Evolutionary conservation across 2,113 vertebrate genomes (phyloP).

Genomic region (Edolisoma coerulescens): DNA sequence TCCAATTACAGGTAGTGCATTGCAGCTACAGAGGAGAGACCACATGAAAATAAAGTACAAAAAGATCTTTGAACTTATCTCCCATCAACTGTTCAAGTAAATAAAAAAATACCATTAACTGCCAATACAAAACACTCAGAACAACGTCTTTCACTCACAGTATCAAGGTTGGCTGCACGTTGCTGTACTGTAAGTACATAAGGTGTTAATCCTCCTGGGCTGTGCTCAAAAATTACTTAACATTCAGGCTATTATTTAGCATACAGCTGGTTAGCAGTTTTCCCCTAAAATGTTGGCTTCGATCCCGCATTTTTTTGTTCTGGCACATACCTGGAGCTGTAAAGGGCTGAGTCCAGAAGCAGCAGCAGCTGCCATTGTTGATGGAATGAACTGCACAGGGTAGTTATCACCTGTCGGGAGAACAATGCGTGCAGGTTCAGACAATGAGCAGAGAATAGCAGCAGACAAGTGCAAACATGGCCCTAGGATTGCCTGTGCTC

Average conservation of each 20-base stretch:
- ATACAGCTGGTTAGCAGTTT: slow-evolving; percentile 93
- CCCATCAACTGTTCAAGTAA: not conserved
- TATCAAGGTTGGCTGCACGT: slow-evolving; percentile 12
- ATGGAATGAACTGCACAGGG: slow-evolving; percentile 99
- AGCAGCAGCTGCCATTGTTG: slow-evolving; percentile 99
- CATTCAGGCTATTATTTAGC: slow-evolving; percentile 90
- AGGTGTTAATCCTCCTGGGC: slow-evolving; percentile 88
- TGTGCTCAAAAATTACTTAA: slow-evolving; percentile 87
- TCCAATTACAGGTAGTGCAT: not conserved
- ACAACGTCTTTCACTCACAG: slow-evolving; percentile 38
- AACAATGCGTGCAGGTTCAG: slow-evolving; percentile 98
- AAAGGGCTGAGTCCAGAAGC: slow-evolving; percentile 99
- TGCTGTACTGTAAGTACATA: slow-evolving; percentile 75
- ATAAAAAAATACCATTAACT: slow-evolving; percentile 6
- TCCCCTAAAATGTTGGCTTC: slow-evolving; percentile 83
- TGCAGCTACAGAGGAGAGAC: not conserved
- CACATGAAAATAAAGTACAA: slow-evolving; percentile 4
- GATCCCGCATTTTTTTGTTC: slow-evolving; percentile 83
- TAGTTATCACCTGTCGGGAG: slow-evolving; percentile 99
- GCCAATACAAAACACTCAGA: not conserved
- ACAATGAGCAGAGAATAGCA: slow-evolving; percentile 88
- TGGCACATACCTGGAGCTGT: slow-evolving; percentile 99
- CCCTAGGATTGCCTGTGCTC: slow-evolving; percentile 71
- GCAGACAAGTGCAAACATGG: slow-evolving; percentile 91
- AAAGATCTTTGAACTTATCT: not conserved